These are phyloP conservation scores for Rallus crepitans DNA, from an alignment of 2,797 vertebrate species.

Conservation along the genomic window DNA sequence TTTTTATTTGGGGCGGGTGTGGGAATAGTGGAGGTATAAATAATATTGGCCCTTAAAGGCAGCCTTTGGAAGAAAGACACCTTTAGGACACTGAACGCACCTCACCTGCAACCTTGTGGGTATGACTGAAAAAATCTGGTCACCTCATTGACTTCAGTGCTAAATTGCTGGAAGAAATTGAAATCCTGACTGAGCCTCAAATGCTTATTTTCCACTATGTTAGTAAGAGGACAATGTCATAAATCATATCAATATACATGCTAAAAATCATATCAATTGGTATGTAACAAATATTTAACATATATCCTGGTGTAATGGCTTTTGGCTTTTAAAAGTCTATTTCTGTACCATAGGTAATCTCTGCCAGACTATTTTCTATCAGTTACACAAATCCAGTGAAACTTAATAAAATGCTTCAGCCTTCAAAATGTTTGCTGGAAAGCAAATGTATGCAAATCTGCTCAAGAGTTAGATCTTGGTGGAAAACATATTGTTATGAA, in stretches of 20 bases:
- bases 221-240: background rate
- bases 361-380: background rate
- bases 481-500: background rate
- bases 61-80: background rate
- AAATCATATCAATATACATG: background rate
- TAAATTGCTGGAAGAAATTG: background rate
- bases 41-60: background rate
- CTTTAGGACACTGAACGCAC: background rate
- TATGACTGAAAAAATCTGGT: background rate
- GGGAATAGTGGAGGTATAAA: background rate
- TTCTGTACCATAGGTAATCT: background rate
- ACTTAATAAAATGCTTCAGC: background rate
- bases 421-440: background rate
- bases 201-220: background rate
- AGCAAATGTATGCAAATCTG: background rate
- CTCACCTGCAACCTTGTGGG: background rate
- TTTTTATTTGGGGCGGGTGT: too few relatives aligned
- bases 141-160: background rate
- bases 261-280: background rate
- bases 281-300: background rate
- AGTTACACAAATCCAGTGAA: background rate
- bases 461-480: background rate
- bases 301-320: background rate
- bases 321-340: background rate
- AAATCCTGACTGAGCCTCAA: background rate